These are phyloP conservation scores for Loriculus beryllinus DNA, from an alignment of 2,797 vertebrate genomes.

Conservation along the genomic window DNA sequence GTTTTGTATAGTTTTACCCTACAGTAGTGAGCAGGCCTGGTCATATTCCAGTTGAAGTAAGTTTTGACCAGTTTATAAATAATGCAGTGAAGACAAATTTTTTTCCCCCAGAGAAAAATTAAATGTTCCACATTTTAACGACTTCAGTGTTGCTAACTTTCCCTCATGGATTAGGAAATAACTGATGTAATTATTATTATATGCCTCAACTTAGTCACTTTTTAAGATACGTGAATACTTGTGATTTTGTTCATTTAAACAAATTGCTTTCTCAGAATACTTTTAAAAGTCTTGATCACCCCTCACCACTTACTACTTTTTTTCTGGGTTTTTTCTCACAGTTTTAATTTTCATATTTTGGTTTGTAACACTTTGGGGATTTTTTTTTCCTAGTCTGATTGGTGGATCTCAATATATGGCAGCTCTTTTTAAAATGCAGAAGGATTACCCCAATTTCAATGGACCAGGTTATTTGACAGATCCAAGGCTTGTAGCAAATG, in stretches of 20 bases:
- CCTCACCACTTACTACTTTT: not conserved
- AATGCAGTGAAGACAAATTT: not conserved
- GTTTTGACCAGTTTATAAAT: not conserved
- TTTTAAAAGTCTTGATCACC: not conserved
- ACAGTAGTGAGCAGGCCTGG: not conserved
- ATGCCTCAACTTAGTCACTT: not conserved
- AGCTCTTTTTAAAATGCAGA: constrained; percentile 83
- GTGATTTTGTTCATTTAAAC: not conserved
- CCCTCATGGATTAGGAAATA: not conserved
- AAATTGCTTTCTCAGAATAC: not conserved
- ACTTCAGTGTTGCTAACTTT: not conserved
- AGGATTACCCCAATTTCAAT: constrained; percentile 68
- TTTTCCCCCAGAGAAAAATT: not conserved
- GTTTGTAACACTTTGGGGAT: not conserved
- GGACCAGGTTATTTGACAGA: constrained; percentile 83
- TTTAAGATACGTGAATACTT: not conserved
- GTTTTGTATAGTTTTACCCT: not conserved
- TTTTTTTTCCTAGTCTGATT: constrained; percentile 77
- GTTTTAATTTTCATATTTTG: not conserved
- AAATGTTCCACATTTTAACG: not conserved
- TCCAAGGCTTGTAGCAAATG: constrained; percentile 87
- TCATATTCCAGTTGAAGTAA: not conserved
- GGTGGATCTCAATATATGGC: constrained; percentile 82
- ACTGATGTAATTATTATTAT: not conserved
- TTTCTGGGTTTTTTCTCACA: not conserved